Conservation (phyloP, 23 tunicate species). For the Ciona savignyi region DNA sequence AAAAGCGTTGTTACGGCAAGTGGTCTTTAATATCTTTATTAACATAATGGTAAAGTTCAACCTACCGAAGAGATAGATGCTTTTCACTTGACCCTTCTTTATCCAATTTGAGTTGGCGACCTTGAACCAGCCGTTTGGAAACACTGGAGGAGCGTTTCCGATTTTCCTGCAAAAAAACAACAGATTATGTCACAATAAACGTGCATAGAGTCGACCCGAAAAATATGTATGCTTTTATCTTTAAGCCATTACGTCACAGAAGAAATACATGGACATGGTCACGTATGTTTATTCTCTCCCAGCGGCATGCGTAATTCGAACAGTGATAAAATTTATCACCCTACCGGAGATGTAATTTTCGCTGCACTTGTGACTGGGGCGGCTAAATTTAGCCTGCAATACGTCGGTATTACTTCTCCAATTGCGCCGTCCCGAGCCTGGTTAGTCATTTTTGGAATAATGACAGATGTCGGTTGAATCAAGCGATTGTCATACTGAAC, state of each 20-base stretch:
- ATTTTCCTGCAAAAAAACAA: constrained; percentile 28
- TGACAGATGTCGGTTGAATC: neutral
- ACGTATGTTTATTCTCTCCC: too few relatives aligned
- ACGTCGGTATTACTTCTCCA: neutral
- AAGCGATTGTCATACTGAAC: neutral
- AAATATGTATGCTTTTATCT: too few relatives aligned
- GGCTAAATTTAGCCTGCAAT: neutral
- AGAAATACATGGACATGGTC: too few relatives aligned
- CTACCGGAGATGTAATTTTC: neutral
- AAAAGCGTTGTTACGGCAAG: too few relatives aligned
- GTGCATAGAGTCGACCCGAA: too few relatives aligned
- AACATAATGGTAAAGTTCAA: too few relatives aligned
- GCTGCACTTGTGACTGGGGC: neutral
- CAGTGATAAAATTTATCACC: too few relatives aligned
- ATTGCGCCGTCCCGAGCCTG: neutral
- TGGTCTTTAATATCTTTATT: too few relatives aligned
- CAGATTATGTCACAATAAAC: too few relatives aligned
- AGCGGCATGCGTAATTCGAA: too few relatives aligned
- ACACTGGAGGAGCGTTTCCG: constrained; percentile 77
- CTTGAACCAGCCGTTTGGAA: constrained; percentile 91
- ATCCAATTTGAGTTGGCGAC: constrained; percentile 44
- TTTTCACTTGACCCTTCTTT: constrained; percentile 60
- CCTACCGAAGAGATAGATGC: constrained; percentile 57
- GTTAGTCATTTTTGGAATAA: neutral
- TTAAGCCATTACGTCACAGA: too few relatives aligned